Percentiles rank a stretch among this genome's conserved stretches.
Evolutionary conservation across 2,888 invertebrate species (phyloP).

Genomic region (Morpho helenor): DNA sequence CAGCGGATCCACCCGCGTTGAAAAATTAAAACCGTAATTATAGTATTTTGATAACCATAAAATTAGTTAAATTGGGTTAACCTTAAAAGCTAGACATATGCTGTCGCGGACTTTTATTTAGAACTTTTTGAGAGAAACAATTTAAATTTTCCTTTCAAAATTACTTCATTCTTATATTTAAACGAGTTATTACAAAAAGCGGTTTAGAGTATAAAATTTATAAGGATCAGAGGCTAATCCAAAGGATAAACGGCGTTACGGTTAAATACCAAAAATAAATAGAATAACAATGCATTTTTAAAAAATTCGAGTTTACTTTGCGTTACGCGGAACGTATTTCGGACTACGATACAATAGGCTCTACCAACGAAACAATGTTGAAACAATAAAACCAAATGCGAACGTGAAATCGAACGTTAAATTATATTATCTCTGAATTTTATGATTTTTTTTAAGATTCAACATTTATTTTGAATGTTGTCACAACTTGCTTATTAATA

Average conservation of each 20-base stretch:
- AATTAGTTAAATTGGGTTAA: no score
- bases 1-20: neutral
- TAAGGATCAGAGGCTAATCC: conserved; percentile 5
- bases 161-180: no score
- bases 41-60: no score
- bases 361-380: conserved; percentile 7
- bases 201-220: neutral
- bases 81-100: no score
- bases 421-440: no score
- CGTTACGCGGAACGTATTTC: neutral
- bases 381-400: neutral
- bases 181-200: no score
- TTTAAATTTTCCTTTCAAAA: no score
- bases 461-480: no score
- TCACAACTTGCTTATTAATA: no score
- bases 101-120: no score
- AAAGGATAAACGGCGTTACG: conserved; percentile 2
- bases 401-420: neutral
- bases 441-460: no score
- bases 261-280: conserved; percentile 1
- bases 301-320: conserved; percentile 2
- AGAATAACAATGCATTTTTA: neutral
- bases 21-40: neutral
- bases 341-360: conserved; percentile 7
- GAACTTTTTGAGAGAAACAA: neutral